Percentiles rank a stretch among this genome's conserved stretches.
phyloP scores from a whole-genome alignment of 2,888 invertebrate genomes.

The Linhomoeus sp. region DNA sequence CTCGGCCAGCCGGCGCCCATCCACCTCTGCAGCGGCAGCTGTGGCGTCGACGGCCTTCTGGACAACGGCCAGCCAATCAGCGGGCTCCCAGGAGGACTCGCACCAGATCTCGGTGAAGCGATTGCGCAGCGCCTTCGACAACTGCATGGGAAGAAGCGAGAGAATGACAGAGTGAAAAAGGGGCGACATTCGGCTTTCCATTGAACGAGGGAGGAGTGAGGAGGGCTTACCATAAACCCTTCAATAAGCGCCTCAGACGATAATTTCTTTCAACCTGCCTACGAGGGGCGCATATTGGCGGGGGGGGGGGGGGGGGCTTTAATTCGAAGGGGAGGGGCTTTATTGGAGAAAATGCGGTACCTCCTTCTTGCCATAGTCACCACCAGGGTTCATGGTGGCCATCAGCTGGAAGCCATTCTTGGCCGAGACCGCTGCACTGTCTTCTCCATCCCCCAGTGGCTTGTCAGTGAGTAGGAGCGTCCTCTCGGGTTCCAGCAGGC shows the following conservation, averaged over 20 bases:
- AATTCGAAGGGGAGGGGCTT: no score
- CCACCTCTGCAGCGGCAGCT: no score
- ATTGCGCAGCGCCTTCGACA: slow-evolving; percentile 87
- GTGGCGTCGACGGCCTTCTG: no score
- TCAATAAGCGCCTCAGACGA: neutral
- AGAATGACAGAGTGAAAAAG: no score
- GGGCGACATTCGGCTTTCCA: no score
- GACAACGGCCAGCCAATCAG: neutral
- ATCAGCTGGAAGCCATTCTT: slow-evolving; percentile 60
- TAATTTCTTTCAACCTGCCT: no score
- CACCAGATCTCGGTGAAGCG: slow-evolving; percentile 99
- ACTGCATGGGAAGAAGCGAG: slow-evolving; percentile 34
- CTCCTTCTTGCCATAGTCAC: slow-evolving; percentile 97
- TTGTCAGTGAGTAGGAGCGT: slow-evolving; percentile 63
- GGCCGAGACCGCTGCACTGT: slow-evolving; percentile 32
- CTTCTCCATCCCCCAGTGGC: neutral
- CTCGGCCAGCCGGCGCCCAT: slow-evolving; percentile 36
- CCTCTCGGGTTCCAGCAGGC: slow-evolving; percentile 74
- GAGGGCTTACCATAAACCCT: neutral
- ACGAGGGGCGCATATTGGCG: no score
- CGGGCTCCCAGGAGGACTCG: slow-evolving; percentile 44
- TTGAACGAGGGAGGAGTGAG: no score
- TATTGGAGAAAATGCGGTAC: slow-evolving; percentile 22
- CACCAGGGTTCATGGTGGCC: slow-evolving; percentile 98
- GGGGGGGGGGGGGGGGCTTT: no score